These are phyloP conservation scores for Timema podura DNA, from an alignment of 2,888 invertebrate species.

Conservation along the genomic window DNA sequence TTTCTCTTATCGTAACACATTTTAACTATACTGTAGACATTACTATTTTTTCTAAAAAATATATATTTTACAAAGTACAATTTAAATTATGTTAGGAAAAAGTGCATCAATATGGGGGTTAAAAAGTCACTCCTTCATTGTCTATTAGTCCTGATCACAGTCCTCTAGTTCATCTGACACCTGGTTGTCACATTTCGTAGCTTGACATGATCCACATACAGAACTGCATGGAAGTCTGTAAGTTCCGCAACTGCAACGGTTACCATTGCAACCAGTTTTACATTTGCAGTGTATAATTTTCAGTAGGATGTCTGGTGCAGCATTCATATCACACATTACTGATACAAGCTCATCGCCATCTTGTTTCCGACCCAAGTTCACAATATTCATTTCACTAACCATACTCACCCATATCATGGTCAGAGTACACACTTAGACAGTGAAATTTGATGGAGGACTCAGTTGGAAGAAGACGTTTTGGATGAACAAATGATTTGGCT, in stretches of 20 bases:
- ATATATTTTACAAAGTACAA: too few species aligned
- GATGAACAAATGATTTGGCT: background rate
- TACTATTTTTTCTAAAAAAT: too few species aligned
- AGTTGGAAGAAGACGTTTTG: background rate
- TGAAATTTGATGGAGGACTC: background rate
- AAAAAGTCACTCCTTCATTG: too few species aligned
- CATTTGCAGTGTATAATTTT: background rate
- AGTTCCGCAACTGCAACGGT: slow-evolving; percentile 2
- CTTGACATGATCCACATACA: slow-evolving; percentile 9
- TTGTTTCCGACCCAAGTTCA: background rate
- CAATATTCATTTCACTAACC: background rate
- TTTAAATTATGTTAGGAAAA: too few species aligned
- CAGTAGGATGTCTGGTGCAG: background rate
- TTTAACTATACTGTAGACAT: too few species aligned
- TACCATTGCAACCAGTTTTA: slow-evolving; percentile 2
- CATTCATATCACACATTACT: background rate
- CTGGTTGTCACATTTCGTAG: background rate
- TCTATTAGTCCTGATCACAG: too few species aligned
- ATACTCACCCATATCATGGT: slow-evolving; percentile 6
- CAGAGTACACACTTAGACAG: background rate
- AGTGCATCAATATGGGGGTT: too few species aligned
- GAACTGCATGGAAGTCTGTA: slow-evolving; percentile 4
- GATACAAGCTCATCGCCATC: background rate
- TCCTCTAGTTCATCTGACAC: too few species aligned
- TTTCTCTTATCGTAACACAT: too few species aligned